These are phyloP conservation scores for Dolichotis patagonum DNA, from an alignment of 2,113 vertebrate genomes.

Conservation along the genomic window DNA sequence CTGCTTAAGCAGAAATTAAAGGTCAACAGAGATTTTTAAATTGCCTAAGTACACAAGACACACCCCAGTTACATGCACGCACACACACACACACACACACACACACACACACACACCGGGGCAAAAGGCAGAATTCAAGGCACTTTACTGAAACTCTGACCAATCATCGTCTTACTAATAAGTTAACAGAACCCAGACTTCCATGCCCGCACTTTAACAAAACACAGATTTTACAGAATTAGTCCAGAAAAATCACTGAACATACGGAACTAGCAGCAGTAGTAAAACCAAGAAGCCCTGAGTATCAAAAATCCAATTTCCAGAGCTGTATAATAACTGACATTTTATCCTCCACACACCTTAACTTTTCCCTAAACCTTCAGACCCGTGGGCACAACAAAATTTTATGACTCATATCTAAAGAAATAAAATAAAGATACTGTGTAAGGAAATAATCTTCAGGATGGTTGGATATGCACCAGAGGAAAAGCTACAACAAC, in stretches of 20 bases:
- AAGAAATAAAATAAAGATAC: conserved; percentile 7
- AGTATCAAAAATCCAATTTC: neutral
- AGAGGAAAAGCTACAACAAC: neutral
- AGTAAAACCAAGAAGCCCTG: neutral
- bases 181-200: neutral
- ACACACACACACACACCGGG: neutral
- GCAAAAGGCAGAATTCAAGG: neutral
- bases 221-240: neutral
- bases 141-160: neutral
- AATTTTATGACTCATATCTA: neutral
- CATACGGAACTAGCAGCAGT: neutral
- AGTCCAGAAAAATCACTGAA: neutral
- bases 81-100: neutral
- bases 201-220: neutral
- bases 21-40: neutral
- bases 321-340: neutral
- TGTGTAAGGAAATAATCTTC: neutral
- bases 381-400: neutral
- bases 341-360: neutral
- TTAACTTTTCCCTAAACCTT: neutral
- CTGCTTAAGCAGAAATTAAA: neutral
- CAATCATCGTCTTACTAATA: neutral
- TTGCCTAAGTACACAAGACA: fast-evolving
- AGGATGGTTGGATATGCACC: neutral
- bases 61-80: neutral